Percentiles rank a stretch among this genome's conserved stretches.
Conservation (phyloP, 2,797 vertebrate species). For the Notolabrus celidotus region DNA sequence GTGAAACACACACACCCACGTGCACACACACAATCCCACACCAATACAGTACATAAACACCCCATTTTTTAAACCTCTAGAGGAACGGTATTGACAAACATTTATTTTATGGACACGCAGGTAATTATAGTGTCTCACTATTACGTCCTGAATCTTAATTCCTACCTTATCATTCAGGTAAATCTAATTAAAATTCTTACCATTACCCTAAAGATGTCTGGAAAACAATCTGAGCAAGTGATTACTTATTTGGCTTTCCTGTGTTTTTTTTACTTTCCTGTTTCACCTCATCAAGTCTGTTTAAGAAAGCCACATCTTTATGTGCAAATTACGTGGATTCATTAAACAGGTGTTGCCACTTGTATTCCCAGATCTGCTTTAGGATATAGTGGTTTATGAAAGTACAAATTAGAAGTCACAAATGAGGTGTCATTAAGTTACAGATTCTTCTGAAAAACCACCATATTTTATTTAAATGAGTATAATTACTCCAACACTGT, state of each 20-base stretch:
- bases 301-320: not conserved
- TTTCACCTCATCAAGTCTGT: slow-evolving; percentile 14
- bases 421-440: slow-evolving; percentile 7
- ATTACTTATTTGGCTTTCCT: slow-evolving; percentile 20
- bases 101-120: slow-evolving; percentile 21
- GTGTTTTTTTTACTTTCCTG: slow-evolving; percentile 2
- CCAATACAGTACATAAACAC: not conserved
- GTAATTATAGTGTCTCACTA: slow-evolving; percentile 31
- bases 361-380: not conserved
- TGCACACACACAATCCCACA: not conserved
- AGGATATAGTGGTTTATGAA: not conserved
- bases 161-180: slow-evolving; percentile 27
- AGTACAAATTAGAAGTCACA: not conserved
- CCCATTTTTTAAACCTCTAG: not conserved
- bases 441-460: not conserved
- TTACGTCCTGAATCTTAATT: slow-evolving; percentile 22
- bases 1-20: not conserved
- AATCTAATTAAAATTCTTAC: slow-evolving; percentile 44
- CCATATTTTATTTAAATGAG: slow-evolving; percentile 1
- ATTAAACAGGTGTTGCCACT: not conserved
- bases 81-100: not conserved
- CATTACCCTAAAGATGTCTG: slow-evolving; percentile 27
- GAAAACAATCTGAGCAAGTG: slow-evolving; percentile 23
- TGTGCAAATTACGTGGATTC: not conserved
- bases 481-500: slow-evolving; percentile 4